Evolutionary conservation across 2,113 vertebrate species (phyloP).

Genomic region (Plestiodon gilberti): DNA sequence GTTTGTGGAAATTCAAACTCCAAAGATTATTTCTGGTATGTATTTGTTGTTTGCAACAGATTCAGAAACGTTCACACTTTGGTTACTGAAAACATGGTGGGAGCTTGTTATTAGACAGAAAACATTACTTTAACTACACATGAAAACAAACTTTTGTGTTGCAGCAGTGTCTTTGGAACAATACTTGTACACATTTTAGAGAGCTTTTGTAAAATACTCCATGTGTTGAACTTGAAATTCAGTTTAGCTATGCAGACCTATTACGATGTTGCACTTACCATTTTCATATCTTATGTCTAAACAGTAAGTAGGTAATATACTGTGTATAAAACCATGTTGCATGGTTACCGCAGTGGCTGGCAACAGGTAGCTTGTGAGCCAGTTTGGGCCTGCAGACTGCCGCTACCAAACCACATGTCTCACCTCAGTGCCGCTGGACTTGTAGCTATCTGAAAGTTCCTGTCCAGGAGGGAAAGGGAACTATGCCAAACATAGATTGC

Average conservation of each 20-base stretch:
- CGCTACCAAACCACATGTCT: not conserved
- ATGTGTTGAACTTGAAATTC: not conserved
- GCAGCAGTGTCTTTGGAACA: not conserved
- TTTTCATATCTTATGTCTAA: not conserved
- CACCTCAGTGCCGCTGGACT: too few species aligned
- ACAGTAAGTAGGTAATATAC: not conserved
- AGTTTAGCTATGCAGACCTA: not conserved
- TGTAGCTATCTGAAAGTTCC: not conserved
- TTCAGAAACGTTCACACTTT: not conserved
- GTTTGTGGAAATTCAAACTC: slow-evolving; percentile 98
- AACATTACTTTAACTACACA: not conserved
- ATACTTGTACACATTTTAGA: not conserved
- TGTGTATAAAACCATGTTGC: not conserved
- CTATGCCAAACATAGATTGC: not conserved
- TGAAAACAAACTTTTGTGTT: not conserved
- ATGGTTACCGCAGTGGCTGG: not conserved
- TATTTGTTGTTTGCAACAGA: not conserved
- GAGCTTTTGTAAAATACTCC: not conserved
- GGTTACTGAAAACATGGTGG: not conserved
- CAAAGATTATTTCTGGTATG: slow-evolving; percentile 97
- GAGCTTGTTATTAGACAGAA: too few species aligned
- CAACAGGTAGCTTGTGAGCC: not conserved
- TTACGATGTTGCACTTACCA: not conserved
- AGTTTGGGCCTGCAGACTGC: not conserved
- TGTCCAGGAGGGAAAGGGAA: not conserved